Conservation (phyloP, 1,140 invertebrate genomes). For the Drosophila santomea region DNA sequence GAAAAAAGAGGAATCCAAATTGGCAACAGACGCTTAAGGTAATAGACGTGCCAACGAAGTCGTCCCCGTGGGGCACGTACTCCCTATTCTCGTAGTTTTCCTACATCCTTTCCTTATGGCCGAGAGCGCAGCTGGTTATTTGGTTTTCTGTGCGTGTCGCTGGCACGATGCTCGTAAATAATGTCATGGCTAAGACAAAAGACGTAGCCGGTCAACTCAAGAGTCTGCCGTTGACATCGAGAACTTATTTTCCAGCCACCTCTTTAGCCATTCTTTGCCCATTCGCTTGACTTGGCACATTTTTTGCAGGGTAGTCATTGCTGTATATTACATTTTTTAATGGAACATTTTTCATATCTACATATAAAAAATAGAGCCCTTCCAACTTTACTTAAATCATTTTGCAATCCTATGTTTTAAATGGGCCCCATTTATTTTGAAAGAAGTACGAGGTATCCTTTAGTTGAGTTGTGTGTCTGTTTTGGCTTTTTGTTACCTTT, state of each 20-base stretch:
- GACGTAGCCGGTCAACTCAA: constrained; percentile 39
- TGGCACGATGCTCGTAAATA: constrained; percentile 63
- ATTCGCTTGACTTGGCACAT: constrained; percentile 36
- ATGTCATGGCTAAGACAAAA: constrained; percentile 63
- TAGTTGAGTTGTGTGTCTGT: constrained; percentile 1
- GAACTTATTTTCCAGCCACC: constrained; percentile 46
- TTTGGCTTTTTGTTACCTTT: constrained; percentile 37
- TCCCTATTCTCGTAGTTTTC: constrained; percentile 29
- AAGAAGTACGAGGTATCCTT: constrained; percentile 2
- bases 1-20: constrained; percentile 30
- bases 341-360: too few species aligned
- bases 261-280: constrained; percentile 10
- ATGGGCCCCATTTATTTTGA: too few species aligned
- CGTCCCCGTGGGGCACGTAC: constrained; percentile 54
- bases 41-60: constrained; percentile 43
- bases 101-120: constrained; percentile 2
- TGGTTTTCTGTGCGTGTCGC: constrained; percentile 59
- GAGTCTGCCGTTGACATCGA: constrained; percentile 48
- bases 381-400: too few species aligned
- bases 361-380: too few species aligned
- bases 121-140: constrained; percentile 49
- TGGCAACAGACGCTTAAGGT: constrained; percentile 54
- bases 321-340: neutral
- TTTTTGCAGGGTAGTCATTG: constrained; percentile 10
- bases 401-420: too few species aligned